Percentiles rank a stretch among this genome's conserved stretches.
phyloP scores from a whole-genome alignment of 2,113 vertebrate genomes.

The Pimephales promelas region DNA sequence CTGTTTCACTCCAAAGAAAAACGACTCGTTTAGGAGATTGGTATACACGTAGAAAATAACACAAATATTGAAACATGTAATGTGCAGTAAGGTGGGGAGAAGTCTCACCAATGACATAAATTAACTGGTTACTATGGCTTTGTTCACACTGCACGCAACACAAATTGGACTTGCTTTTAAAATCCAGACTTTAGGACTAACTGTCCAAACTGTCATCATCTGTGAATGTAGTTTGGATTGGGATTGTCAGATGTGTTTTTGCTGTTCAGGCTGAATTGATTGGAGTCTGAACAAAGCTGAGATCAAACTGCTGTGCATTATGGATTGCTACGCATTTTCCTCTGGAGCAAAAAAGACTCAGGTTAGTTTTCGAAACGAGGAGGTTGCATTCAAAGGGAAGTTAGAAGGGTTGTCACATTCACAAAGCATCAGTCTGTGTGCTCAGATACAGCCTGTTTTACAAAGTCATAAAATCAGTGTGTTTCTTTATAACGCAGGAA shows the following conservation, averaged over 20 bases:
- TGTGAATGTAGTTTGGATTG: neutral
- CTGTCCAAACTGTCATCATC: neutral
- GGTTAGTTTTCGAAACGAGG: slow-evolving; percentile 49
- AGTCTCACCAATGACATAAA: neutral
- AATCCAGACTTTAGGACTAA: neutral
- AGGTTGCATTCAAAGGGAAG: slow-evolving; percentile 51
- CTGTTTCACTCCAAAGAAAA: slow-evolving; percentile 54
- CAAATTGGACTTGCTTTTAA: neutral
- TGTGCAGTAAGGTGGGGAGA: neutral
- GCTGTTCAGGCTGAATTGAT: neutral
- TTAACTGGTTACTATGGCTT: neutral
- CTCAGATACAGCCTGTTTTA: slow-evolving; percentile 20
- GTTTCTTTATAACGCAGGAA: slow-evolving; percentile 1
- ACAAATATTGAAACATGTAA: slow-evolving; percentile 20
- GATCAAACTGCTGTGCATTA: neutral
- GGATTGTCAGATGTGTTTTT: neutral
- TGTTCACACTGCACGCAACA: slow-evolving; percentile 11
- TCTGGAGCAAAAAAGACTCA: slow-evolving; percentile 54
- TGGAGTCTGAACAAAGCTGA: slow-evolving; percentile 15
- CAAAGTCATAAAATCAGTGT: neutral
- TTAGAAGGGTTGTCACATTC: slow-evolving; percentile 64
- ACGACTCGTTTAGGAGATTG: slow-evolving; percentile 8
- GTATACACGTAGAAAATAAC: slow-evolving; percentile 2
- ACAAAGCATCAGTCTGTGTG: slow-evolving; percentile 66
- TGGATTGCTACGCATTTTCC: slow-evolving; percentile 35